Percentiles rank a stretch among this genome's conserved stretches.
Evolutionary conservation across 2,797 vertebrate genomes (phyloP).

Genomic region (Liasis olivaceus): DNA sequence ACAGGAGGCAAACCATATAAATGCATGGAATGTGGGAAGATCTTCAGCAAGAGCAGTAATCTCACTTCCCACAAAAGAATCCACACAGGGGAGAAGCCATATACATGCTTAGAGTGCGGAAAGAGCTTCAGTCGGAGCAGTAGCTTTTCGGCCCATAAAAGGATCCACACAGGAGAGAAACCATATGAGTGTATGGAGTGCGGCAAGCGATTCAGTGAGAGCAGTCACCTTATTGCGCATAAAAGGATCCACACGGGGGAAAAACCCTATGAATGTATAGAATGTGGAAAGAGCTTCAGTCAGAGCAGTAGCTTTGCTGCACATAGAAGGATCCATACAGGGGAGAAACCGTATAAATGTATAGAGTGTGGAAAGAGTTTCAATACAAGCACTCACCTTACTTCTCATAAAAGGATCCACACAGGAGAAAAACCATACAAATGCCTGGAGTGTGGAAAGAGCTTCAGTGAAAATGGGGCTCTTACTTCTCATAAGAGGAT

Average conservation of each 20-base stretch:
- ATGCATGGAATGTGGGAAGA: constrained; percentile 47
- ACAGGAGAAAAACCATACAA: not conserved
- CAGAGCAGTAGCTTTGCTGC: constrained; percentile 39
- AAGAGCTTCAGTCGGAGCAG: constrained; percentile 63
- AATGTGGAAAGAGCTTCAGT: constrained; percentile 52
- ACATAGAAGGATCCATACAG: not conserved
- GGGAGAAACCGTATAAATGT: not conserved
- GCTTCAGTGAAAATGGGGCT: not conserved
- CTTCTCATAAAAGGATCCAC: not conserved
- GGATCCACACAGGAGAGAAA: constrained; percentile 39
- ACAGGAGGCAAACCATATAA: constrained; percentile 10
- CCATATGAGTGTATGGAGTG: not conserved
- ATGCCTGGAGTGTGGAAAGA: not conserved
- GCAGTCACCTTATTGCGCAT: constrained; percentile 31
- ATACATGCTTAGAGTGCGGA: constrained; percentile 56
- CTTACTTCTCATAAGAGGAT: constrained; percentile 64
- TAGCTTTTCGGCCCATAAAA: constrained; percentile 56
- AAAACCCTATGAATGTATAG: not conserved
- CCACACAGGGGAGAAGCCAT: constrained; percentile 60
- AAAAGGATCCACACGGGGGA: constrained; percentile 49
- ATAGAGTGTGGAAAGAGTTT: not conserved
- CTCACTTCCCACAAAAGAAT: constrained; percentile 40
- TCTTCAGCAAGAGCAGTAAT: constrained; percentile 32
- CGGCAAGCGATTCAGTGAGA: not conserved
- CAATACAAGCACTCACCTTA: not conserved